Evolutionary conservation across 2,113 vertebrate genomes (phyloP).

Genomic region (Melanerpes aurifrons): DNA sequence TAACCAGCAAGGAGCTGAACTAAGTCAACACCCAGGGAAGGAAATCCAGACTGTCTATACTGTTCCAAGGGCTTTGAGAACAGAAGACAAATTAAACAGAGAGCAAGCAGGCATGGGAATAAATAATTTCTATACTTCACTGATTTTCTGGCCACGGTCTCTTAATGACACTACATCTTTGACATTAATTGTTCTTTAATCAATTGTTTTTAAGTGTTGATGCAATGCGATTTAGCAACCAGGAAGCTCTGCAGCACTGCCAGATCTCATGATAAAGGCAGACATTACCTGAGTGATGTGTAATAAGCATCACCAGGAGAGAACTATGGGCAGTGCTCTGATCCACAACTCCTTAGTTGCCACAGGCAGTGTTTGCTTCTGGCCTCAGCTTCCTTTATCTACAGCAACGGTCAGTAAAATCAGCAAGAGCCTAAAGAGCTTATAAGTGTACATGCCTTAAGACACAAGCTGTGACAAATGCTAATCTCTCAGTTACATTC

Average conservation of each 20-base stretch:
- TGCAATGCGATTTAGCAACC: not conserved
- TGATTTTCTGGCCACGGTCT: not conserved
- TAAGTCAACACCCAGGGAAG: not conserved
- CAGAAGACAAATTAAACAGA: not conserved
- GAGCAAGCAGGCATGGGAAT: not conserved
- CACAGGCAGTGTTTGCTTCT: not conserved
- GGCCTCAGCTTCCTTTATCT: not conserved
- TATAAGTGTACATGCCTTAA: fast-evolving
- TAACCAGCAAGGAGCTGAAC: not conserved
- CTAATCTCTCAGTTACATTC: not conserved
- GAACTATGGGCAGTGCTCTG: not conserved
- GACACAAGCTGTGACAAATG: not conserved
- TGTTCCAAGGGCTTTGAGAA: not conserved
- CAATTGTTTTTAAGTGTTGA: not conserved
- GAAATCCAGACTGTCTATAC: not conserved
- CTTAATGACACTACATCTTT: not conserved
- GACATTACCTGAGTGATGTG: not conserved
- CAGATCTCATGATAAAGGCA: not conserved
- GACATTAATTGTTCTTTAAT: not conserved
- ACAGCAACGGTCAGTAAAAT: fast-evolving
- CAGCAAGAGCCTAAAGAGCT: not conserved
- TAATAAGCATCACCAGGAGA: not conserved
- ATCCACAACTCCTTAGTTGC: not conserved
- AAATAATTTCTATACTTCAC: not conserved
- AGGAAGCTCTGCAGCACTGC: not conserved